phyloP scores from a whole-genome alignment of 2,888 invertebrate species.

The Pseudanteris insignis region DNA sequence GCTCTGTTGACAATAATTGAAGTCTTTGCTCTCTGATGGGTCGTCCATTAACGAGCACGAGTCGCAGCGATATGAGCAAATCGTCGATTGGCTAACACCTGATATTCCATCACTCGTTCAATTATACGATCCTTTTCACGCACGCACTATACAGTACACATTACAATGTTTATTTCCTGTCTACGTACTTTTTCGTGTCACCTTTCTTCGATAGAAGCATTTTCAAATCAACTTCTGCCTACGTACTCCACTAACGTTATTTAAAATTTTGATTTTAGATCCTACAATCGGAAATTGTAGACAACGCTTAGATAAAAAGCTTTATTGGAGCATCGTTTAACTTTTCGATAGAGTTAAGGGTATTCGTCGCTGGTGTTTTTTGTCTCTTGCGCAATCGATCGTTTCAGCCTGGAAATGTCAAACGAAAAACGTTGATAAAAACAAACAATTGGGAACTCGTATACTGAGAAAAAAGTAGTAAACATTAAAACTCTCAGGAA shows the following conservation, averaged over 20 bases:
- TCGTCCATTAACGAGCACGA: constrained; percentile 54
- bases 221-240: too few species aligned
- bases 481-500: too few species aligned
- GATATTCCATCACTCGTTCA: constrained; percentile 49
- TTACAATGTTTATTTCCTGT: constrained; percentile 31
- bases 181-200: constrained; percentile 29
- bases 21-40: constrained; percentile 64
- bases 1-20: constrained; percentile 55
- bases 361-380: too few species aligned
- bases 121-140: constrained; percentile 43
- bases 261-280: constrained; percentile 35
- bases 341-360: too few species aligned
- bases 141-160: constrained; percentile 38
- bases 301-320: too few species aligned
- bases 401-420: too few species aligned
- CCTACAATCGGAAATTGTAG: too few species aligned
- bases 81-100: constrained; percentile 62
- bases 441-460: too few species aligned
- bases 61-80: constrained; percentile 62
- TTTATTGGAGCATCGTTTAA: too few species aligned
- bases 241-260: constrained; percentile 9
- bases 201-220: constrained; percentile 32
- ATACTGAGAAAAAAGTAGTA: too few species aligned
- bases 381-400: too few species aligned
- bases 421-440: too few species aligned